phyloP scores from a whole-genome alignment of 2,888 invertebrate genomes.

The Morpho deidamia region DNA sequence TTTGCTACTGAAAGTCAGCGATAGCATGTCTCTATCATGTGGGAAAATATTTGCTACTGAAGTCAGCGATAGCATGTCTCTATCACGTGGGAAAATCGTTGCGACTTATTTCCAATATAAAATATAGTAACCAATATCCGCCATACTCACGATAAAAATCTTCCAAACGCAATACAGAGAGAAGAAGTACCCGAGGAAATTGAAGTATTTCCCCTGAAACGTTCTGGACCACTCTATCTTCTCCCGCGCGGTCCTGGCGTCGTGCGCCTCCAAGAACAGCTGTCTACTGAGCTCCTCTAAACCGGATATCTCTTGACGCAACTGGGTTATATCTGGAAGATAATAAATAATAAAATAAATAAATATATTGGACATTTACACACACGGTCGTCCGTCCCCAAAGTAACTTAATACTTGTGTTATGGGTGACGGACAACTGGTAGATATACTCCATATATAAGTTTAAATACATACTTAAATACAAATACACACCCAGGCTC shows the following conservation, averaged over 20 bases:
- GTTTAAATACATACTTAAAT: too few species aligned
- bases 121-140: background rate
- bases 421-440: too few species aligned
- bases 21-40: too few species aligned
- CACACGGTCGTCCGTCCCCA: too few species aligned
- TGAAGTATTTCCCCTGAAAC: conserved; percentile 98
- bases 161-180: conserved; percentile 99
- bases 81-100: background rate
- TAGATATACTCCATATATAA: too few species aligned
- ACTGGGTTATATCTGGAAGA: conserved; percentile 84
- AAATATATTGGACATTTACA: too few species aligned
- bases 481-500: too few species aligned
- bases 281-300: conserved; percentile 96
- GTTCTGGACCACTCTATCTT: conserved; percentile 96
- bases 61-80: too few species aligned
- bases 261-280: conserved; percentile 97
- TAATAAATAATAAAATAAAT: too few species aligned
- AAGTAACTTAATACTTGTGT: too few species aligned
- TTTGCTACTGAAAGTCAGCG: too few species aligned
- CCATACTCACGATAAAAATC: conserved; percentile 95
- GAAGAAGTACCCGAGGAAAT: conserved; percentile 98
- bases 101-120: background rate
- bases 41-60: too few species aligned
- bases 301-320: conserved; percentile 90
- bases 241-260: conserved; percentile 94